Evolutionary conservation across 2,797 vertebrate genomes (phyloP).

Genomic region (Protosalanx chinensis): DNA sequence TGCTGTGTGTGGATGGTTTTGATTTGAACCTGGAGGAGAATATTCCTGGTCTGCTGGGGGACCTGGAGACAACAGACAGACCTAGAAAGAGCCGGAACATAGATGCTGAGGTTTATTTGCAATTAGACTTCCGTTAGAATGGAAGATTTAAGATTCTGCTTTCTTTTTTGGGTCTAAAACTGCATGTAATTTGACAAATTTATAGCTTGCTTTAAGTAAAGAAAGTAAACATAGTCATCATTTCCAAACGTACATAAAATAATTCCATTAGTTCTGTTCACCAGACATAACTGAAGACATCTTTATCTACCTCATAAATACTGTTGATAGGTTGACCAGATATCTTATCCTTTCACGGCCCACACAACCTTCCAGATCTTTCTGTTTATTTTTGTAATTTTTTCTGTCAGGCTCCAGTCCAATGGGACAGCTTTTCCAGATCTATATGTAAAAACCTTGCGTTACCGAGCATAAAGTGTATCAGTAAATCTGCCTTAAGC

Average conservation of each 20-base stretch:
- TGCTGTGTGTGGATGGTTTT: slow-evolving; percentile 33
- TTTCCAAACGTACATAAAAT: background rate
- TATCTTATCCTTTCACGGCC: too few species aligned
- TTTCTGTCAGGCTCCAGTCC: background rate
- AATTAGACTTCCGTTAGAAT: background rate
- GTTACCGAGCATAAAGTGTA: slow-evolving; percentile 46
- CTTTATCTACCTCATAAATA: too few species aligned
- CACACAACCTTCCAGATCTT: too few species aligned
- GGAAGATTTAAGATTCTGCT: too few species aligned
- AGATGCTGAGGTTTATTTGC: background rate
- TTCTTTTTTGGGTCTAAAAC: too few species aligned
- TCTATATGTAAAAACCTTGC: slow-evolving; percentile 17
- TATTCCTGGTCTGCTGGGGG: slow-evolving; percentile 25
- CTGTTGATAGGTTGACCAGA: too few species aligned
- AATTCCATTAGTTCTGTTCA: background rate
- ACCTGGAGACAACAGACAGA: slow-evolving; percentile 24
- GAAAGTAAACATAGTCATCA: background rate
- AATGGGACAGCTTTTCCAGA: slow-evolving; percentile 9
- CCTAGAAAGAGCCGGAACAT: slow-evolving; percentile 15
- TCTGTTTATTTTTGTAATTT: too few species aligned
- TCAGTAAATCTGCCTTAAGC: slow-evolving; percentile 49
- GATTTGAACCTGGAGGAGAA: slow-evolving; percentile 54
- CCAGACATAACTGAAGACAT: background rate
- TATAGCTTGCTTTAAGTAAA: background rate
- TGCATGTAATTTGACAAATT: too few species aligned